Evolutionary conservation across 2,888 invertebrate genomes (phyloP), one percentile per base, ranked within the genome.

Genomic region (Drosophila parthenogenetica): DNA sequence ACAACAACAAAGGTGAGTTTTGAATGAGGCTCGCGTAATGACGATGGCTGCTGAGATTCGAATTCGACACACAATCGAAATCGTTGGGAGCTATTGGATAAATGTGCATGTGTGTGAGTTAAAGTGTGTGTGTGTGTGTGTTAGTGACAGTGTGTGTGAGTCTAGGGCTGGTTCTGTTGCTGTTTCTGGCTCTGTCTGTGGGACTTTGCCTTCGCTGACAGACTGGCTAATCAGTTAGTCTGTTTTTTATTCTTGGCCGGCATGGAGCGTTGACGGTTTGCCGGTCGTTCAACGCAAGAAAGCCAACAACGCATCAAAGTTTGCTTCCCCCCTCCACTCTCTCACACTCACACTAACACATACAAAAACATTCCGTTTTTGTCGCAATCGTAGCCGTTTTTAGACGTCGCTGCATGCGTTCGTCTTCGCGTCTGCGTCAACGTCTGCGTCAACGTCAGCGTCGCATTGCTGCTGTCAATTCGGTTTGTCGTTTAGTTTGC

Each of bases 231-330:
- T 83, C 87, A 78, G 83, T 87, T 80, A 84, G 84, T 84, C 66
- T 72, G 83, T 80, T 87, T 84, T 87, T 84, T 86, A 82, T 84
- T 82, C 88, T 84, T 78, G 83, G 70, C 80, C 88, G 78, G 86
- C 71, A 76, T 88, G 84, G 88, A 78, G 75, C 83, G 78, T 61
- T 68, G 68, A 75, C 61, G 78, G 49, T 51, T 69, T 53, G 53
- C n/a, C 77, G 68, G 63, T 58, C 58, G 69, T 45, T 61, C 64
- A 45, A 61, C 61, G 63, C 55, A 17, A 43, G 50, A 68, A 60
- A 55, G 49, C 59, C 54, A 67, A 29, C 63, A 57, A 57, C 50
- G 48, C 77, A 71, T 71, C 51, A 62, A 45, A 74, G 73, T 75
- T 53, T 51, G 59, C 14, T 48, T 29, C 14, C 19, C 42, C 37